A percentile compares a stretch with the other conserved stretches of the same genome.
Conservation (phyloP, 2,113 vertebrate genomes). For the Macquaria ambigua region DNA sequence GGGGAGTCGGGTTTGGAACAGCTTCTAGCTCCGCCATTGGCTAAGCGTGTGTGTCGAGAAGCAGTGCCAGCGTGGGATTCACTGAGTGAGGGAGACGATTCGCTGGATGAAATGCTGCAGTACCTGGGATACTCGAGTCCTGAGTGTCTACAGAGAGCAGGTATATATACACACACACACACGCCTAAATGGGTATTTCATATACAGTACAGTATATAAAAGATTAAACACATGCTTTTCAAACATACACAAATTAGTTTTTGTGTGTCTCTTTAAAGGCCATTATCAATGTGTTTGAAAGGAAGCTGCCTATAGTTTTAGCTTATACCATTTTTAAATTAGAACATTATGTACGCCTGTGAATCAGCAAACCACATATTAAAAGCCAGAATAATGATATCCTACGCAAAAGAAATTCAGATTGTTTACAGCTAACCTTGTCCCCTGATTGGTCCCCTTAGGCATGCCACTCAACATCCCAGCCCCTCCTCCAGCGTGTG, state of each 20-base stretch:
- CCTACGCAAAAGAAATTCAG: background rate
- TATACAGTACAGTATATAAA: background rate
- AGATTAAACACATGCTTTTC: background rate
- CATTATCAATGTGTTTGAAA: background rate
- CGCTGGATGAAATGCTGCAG: conserved; percentile 95
- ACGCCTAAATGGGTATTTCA: background rate
- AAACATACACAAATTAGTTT: background rate
- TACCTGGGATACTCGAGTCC: conserved; percentile 95
- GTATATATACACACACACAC: conserved; percentile 75
- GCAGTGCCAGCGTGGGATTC: conserved; percentile 95
- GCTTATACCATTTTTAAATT: too few species aligned
- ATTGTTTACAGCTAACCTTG: background rate
- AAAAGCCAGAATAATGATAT: too few species aligned
- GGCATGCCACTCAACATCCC: conserved; percentile 96
- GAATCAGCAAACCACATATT: too few species aligned
- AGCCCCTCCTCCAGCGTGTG: conserved; percentile 92
- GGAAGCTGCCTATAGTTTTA: background rate
- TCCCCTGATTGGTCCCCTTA: conserved; percentile 53
- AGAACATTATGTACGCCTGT: too few species aligned
- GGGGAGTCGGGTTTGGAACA: conserved; percentile 85
- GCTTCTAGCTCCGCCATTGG: conserved; percentile 84
- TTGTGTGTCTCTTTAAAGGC: background rate
- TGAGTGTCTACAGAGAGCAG: conserved; percentile 95
- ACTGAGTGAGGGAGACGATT: conserved; percentile 93
- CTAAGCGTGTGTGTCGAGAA: conserved; percentile 92